A percentile compares a stretch with the other conserved stretches of the same genome.
Evolutionary conservation across 2,888 invertebrate genomes (phyloP).

Genomic region (Lapara coniferarum): DNA sequence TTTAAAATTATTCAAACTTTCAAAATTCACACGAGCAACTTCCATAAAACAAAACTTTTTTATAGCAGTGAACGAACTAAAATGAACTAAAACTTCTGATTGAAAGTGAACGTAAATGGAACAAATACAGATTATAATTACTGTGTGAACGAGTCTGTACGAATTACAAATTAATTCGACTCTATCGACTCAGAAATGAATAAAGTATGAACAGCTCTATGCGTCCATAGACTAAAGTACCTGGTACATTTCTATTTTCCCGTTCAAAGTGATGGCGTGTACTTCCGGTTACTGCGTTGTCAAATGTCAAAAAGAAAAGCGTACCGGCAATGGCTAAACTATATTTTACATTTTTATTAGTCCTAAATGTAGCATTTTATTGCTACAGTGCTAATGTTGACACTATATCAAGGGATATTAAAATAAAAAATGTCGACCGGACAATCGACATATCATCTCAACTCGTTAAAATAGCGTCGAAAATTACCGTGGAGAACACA

Average conservation of each 20-base stretch:
- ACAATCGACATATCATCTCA: slow-evolving; percentile 94
- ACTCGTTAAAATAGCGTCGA: slow-evolving; percentile 91
- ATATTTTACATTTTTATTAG: slow-evolving; percentile 61
- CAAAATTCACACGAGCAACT: not conserved
- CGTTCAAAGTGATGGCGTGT: slow-evolving; percentile 67
- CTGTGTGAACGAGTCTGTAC: not conserved
- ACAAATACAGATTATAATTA: not conserved
- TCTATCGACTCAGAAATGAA: not conserved
- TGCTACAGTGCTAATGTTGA: slow-evolving; percentile 68
- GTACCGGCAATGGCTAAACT: slow-evolving; percentile 74
- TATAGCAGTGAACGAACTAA: not conserved
- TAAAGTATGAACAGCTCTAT: slow-evolving; percentile 7
- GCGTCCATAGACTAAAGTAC: slow-evolving; percentile 31
- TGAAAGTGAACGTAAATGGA: not conserved
- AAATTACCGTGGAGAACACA: slow-evolving; percentile 92
- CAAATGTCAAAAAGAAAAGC: slow-evolving; percentile 62
- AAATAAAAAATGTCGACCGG: slow-evolving; percentile 92
- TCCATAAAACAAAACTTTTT: not conserved
- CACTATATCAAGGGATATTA: slow-evolving; percentile 82
- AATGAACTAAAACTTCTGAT: not conserved
- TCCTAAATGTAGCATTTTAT: slow-evolving; percentile 57
- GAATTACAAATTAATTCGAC: not conserved
- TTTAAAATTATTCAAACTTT: not conserved
- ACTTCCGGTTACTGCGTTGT: slow-evolving; percentile 73
- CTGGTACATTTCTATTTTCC: slow-evolving; percentile 46